These are phyloP conservation scores for Tetraneura akinire DNA, from an alignment of 1,140 invertebrate species.

Conservation along the genomic window DNA sequence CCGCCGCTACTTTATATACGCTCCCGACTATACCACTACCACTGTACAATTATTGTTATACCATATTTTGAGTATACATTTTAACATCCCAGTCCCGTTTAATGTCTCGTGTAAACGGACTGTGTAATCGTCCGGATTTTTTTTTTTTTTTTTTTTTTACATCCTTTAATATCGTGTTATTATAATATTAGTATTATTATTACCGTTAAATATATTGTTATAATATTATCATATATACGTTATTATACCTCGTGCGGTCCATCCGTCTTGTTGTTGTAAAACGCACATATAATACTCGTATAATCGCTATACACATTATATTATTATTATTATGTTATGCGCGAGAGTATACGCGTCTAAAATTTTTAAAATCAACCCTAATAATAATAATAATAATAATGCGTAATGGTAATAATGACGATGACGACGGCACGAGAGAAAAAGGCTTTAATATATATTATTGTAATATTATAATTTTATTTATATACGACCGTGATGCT, in stretches of 20 bases:
- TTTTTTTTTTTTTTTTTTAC: no score
- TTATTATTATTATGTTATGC: no score
- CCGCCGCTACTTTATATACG: slow-evolving; percentile 6
- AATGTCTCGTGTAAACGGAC: slow-evolving; percentile 23
- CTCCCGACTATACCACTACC: no score
- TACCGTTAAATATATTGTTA: slow-evolving; percentile 5
- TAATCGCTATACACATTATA: no score
- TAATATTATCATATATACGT: neutral
- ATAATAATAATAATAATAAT: neutral
- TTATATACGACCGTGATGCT: neutral
- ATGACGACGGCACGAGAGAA: neutral
- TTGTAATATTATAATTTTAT: no score
- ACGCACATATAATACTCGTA: no score
- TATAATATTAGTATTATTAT: slow-evolving; percentile 3
- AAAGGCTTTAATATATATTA: no score
- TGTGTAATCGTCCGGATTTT: slow-evolving; percentile 25
- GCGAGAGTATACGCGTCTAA: neutral
- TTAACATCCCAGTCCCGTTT: neutral
- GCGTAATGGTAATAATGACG: neutral
- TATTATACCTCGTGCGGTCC: neutral
- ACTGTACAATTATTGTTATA: no score
- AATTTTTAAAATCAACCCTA: slow-evolving; percentile 34
- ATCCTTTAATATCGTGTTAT: neutral
- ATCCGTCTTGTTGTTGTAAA: slow-evolving; percentile 15
- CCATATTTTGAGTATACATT: no score